Evolutionary conservation across 2,113 vertebrate species (phyloP), one percentile per base, ranked within the genome.

Genomic region (Cervus canadensis): DNA sequence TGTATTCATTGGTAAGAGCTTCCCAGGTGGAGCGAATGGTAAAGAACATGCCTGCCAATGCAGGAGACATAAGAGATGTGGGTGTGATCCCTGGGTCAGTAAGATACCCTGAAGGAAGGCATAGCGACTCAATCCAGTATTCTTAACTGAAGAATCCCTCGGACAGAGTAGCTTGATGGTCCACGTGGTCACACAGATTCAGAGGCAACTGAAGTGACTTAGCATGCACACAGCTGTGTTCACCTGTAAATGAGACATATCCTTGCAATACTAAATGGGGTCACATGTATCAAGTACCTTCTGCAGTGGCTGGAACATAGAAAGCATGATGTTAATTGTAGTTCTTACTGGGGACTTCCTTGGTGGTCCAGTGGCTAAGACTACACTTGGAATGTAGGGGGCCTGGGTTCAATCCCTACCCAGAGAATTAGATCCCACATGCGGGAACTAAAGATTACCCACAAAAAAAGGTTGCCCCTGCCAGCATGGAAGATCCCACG

Each of bases 301-400:
- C 15, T 4, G 13, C 30, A 10, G 17, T 54, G 19, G 1, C 2
- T 59, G 76, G 19, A 10, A 21, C 10, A 30, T 2, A 10, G 33
- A 43, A 74, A 76, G 15, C 25, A 11, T n/a, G 13, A 67, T 17
- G 30, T 30, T 40, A 33, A 43, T 5, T 19, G 5, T 14, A 23
- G 28, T 7, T 54, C 4, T 40, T 30, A 33, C 78, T 54, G 36
- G 25, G 36, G 23, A 43, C 36, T 76, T 76, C 71, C 36, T 43
- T 43, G 71, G 71, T 43, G 6, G 23, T 43, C 23, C 23, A 43
- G 21, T 43, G 67, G 67, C 36, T 43, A 71, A 71, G n/a, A 21
- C 64, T 36, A n/a, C 2, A 13, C 36, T 40, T 36, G 23, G 6
- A 21, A 74, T 12, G 0, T 36, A 25, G 21, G 36, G 71, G 36